Base-by-base conservation (phyloP, 2,888 invertebrate genomes). In the Ectemnius cavifrons region DNA sequence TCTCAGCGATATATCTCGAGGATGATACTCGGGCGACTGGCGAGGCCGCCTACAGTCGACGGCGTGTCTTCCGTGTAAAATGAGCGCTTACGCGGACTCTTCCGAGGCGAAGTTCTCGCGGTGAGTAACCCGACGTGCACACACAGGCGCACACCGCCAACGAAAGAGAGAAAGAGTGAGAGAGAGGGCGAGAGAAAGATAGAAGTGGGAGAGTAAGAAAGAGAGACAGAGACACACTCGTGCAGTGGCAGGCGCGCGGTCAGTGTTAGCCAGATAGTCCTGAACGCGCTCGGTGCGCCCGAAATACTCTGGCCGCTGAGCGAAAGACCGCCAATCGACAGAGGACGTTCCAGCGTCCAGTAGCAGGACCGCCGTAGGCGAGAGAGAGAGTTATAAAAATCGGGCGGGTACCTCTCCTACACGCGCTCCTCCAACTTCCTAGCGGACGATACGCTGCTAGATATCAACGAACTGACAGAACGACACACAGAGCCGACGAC, bases 11-110 rank as follows among this genome's bases (percentile, higher is more conserved):
- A 37, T 6, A 37, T 37, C 37, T 37, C 37, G 37, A 37, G 37
- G 37, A 37, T 37, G 37, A 37, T 37, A 37, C 8, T 37, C 37
- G 37, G 1, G 3, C 0, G 37, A 37, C 3, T 37, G 37, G 37
- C 8, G 37, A 6, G 37, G 37, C 37, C 37, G 37, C 37, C 8
- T 11, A 37, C 37, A 37, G 37, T 69, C 56, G 49, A 63, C 46
- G 28, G 58, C 60, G 69, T 27, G 63, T 59, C 74, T 60, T 67
- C 68, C 72, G 78, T 71, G 81, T 78, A 77, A 81, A 79, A 67
- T 70, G 67, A 57, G 67, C 63, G 63, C 59, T 72, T 64, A 37
- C 74, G 78, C 73, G 75, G 70, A 63, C 69, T 63, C 27, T 11
- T 37, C 37, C 37, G 37, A 49, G 67, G 57, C n/a, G 57, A 67